A percentile compares a stretch with the other conserved stretches of the same genome.
Evolutionary conservation across 2,113 vertebrate genomes (phyloP).

Genomic region (Xenopus laevis): DNA sequence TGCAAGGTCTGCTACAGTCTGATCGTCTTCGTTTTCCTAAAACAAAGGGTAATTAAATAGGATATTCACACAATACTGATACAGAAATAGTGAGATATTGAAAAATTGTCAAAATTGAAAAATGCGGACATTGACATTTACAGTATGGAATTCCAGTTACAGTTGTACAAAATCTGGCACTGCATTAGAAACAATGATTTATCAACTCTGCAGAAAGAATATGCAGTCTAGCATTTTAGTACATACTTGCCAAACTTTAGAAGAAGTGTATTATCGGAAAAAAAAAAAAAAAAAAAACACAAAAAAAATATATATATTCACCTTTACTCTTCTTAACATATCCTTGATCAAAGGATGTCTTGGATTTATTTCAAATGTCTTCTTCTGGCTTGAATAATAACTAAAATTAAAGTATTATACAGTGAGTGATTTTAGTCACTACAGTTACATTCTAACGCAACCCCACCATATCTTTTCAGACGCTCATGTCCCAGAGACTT

Average conservation of each 20-base stretch:
- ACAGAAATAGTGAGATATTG: neutral
- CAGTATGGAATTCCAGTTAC: too few species aligned
- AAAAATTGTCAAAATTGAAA: neutral
- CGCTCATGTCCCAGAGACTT: too few species aligned
- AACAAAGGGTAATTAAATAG: neutral
- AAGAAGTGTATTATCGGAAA: too few species aligned
- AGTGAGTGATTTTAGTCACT: neutral
- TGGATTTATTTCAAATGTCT: conserved; percentile 95
- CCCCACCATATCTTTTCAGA: too few species aligned
- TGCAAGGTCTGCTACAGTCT: conserved; percentile 90
- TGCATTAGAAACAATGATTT: too few species aligned
- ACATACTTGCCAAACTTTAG: too few species aligned
- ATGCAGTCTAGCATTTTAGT: too few species aligned
- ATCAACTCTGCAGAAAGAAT: too few species aligned
- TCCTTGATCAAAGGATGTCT: conserved; percentile 93
- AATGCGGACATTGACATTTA: too few species aligned
- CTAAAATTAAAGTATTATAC: conserved; percentile 55
- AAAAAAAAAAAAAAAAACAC: too few species aligned
- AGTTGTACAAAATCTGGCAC: too few species aligned
- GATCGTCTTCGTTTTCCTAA: conserved; percentile 83
- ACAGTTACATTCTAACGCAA: too few species aligned
- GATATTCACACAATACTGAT: neutral
- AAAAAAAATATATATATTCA: conserved; percentile 50
- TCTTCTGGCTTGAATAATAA: conserved; percentile 97
- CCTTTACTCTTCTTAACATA: conserved; percentile 85